These are phyloP conservation scores for Conops quadrifasciatus DNA, from an alignment of 2,888 invertebrate genomes.

Conservation along the genomic window DNA sequence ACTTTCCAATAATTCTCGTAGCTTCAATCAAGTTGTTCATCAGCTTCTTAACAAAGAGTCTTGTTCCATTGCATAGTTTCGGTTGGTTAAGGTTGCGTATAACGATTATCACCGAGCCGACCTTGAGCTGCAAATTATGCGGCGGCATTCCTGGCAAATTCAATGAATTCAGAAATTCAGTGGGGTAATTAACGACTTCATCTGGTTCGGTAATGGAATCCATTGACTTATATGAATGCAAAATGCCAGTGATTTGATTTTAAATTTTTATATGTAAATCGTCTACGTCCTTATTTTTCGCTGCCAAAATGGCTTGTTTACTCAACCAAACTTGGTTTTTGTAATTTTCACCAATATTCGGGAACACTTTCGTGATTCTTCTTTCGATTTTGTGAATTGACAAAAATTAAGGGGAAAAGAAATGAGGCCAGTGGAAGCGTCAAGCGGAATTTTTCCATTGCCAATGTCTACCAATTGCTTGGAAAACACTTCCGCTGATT, in stretches of 20 bases:
- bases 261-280: not conserved
- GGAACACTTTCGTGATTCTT: not conserved
- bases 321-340: not conserved
- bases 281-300: not conserved
- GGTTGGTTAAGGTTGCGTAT: constrained; percentile 36
- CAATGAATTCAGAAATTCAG: constrained; percentile 44
- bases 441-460: not conserved
- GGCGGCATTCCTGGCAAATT: constrained; percentile 41
- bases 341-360: not conserved
- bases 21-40: constrained; percentile 50
- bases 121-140: constrained; percentile 35
- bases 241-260: not conserved
- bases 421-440: not conserved
- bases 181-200: not conserved
- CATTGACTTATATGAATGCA: not conserved
- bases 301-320: not conserved
- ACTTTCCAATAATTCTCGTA: constrained; percentile 43
- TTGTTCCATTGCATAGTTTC: constrained; percentile 46
- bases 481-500: too few relatives aligned
- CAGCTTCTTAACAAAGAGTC: constrained; percentile 48
- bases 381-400: not conserved
- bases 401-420: not conserved
- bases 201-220: not conserved
- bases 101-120: constrained; percentile 35
- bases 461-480: not conserved